These are phyloP conservation scores for Pimpla rufipes DNA, from an alignment of 2,888 invertebrate genomes.

Conservation along the genomic window DNA sequence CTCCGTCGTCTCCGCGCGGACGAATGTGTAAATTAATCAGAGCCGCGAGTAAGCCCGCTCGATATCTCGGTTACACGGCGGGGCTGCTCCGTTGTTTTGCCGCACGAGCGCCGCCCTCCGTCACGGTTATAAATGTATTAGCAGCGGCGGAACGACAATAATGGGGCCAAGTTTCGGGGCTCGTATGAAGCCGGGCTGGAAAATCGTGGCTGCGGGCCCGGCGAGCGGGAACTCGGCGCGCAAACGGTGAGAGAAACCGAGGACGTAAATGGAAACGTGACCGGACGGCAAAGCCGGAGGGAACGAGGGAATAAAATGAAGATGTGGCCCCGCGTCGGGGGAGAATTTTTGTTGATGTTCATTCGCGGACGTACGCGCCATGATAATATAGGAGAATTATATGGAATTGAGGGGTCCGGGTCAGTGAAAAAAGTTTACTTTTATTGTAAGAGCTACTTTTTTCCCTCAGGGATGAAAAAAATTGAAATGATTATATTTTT, in stretches of 20 bases:
- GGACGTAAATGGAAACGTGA: constrained; percentile 21
- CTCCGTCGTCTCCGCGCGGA: no score
- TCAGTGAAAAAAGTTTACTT: no score
- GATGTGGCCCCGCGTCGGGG: background rate
- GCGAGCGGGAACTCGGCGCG: background rate
- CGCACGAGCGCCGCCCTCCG: background rate
- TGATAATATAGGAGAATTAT: no score
- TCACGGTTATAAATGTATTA: constrained; percentile 2
- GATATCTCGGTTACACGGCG: background rate
- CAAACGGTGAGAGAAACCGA: background rate
- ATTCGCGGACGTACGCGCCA: background rate
- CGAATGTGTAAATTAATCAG: constrained; percentile 1
- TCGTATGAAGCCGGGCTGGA: background rate
- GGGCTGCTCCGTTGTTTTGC: background rate
- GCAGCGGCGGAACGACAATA: constrained; percentile 6
- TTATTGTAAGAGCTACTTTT: no score
- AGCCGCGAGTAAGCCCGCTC: background rate
- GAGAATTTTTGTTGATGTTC: background rate
- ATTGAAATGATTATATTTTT: no score
- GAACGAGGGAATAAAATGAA: constrained; percentile 3
- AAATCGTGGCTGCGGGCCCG: background rate
- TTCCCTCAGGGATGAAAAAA: no score
- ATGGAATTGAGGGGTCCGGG: no score
- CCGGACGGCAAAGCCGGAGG: constrained; percentile 10
- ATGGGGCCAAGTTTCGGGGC: background rate